Conservation (phyloP, 1,140 invertebrate genomes). For the Spodoptera frugiperda region DNA sequence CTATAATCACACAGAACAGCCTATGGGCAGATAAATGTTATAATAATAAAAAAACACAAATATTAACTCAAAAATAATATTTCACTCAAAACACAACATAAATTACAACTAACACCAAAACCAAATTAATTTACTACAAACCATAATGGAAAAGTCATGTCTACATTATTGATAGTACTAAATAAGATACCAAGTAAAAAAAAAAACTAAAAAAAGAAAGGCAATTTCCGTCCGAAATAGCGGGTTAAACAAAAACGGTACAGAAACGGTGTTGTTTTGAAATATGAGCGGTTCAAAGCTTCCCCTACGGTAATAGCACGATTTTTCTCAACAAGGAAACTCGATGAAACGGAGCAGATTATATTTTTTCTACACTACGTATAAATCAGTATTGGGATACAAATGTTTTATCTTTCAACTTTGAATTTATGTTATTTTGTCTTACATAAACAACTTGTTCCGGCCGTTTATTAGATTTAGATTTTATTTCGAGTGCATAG, state of each 20-base stretch:
- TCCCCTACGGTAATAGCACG: conserved; percentile 74
- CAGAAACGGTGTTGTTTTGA: conserved; percentile 84
- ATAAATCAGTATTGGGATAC: conserved; percentile 73
- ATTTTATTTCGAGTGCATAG: conserved; percentile 14
- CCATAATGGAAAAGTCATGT: conserved; percentile 42
- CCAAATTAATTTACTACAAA: conserved; percentile 45
- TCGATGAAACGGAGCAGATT: conserved; percentile 66
- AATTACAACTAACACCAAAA: conserved; percentile 19
- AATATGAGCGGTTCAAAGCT: conserved; percentile 70
- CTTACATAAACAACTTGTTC: conserved; percentile 33
- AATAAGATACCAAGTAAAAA: conserved; percentile 39
- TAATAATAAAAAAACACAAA: too few relatives aligned
- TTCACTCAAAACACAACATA: background rate
- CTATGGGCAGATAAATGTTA: too few relatives aligned
- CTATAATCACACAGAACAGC: too few relatives aligned
- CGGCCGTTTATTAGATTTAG: conserved; percentile 12
- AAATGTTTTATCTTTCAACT: conserved; percentile 46
- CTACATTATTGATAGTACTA: conserved; percentile 50
- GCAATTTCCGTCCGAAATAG: conserved; percentile 69
- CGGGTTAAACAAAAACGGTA: conserved; percentile 74
- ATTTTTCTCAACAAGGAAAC: conserved; percentile 79
- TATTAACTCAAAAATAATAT: background rate
- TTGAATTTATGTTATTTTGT: conserved; percentile 22
- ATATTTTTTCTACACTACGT: conserved; percentile 55
- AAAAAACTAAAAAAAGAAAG: conserved; percentile 55